Evolutionary conservation across 1,140 invertebrate genomes (phyloP), one percentile per base, ranked within the genome.

Genomic region (Diorhabda elongata): DNA sequence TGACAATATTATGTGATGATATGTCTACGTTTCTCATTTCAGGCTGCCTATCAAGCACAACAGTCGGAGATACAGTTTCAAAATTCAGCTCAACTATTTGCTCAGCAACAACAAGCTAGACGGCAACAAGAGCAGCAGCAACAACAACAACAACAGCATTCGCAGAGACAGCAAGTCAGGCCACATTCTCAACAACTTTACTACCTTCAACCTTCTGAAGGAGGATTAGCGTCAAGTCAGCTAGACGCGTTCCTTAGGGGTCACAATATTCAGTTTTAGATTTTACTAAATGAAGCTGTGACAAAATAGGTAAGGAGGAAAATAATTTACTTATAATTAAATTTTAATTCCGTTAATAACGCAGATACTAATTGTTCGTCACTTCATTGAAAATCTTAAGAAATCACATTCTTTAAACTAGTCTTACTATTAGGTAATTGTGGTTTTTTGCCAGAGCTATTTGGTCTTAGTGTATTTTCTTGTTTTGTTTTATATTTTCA

Each of bases 211-310:
- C 85, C 86, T 0, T 74, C 82, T 66, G 67, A 58, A 42, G 71
- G 68, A 26, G 71, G 69, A 8, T 58, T 74, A 7, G 75, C 84
- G 3, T 83, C 86, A 3, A 82, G 84, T 44, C 91, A 92, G 77
- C 92, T 93, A 76, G 91, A 92, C 78, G 89, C 91, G 52, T 93
- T 92, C 82, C 85, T 93, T 57, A 85, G 90, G 78, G 89, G 88
- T 56, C 88, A 90, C 76, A 87, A 87, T 76, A 86, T 89, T 74
- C 84, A 86, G 72, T 87, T 88, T 79, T 89, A 86, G 80, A 60
- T 67, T 47, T 42, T 44, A 66, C 57, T 5, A 58, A n/a, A 63
- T 63, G 61, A 6, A 52, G 47, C 47, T 52, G 47, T 52, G 47
- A 52, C n/a, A 3, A 52, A 52, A 52, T 52, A 52, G 47, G 47